These are phyloP conservation scores for Cyanoramphus novaezelandiae DNA, from an alignment of 2,113 vertebrate species.

Conservation along the genomic window DNA sequence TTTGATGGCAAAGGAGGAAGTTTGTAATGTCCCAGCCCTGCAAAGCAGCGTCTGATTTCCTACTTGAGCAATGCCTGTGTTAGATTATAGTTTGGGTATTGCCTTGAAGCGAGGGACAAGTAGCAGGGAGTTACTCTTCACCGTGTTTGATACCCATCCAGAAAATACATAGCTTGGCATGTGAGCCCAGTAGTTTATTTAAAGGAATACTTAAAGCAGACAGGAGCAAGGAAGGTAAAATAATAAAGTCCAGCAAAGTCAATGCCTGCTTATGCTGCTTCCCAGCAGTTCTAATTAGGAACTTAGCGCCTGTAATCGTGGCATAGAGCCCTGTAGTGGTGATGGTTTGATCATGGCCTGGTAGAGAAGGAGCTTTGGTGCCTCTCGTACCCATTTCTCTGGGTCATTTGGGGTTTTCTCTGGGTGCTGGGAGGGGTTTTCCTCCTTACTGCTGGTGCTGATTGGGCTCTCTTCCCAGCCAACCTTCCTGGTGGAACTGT, in stretches of 20 bases:
- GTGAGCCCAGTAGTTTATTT: rapidly evolving
- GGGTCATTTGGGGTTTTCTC: background rate
- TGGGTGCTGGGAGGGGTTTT: background rate
- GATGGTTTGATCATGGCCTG: background rate
- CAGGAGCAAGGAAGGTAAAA: background rate
- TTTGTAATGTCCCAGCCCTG: rapidly evolving
- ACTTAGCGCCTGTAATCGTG: background rate
- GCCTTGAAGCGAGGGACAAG: background rate
- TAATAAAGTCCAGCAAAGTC: background rate
- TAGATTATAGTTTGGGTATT: rapidly evolving
- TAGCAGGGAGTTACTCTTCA: rapidly evolving
- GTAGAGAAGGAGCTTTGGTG: background rate
- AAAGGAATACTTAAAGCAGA: background rate
- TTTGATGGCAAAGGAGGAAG: no score
- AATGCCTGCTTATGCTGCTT: background rate
- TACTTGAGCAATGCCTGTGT: background rate
- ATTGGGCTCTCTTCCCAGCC: constrained; percentile 75
- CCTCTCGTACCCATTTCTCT: rapidly evolving
- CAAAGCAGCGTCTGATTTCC: rapidly evolving
- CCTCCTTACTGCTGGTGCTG: no score
- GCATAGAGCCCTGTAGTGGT: background rate
- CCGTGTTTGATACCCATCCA: rapidly evolving
- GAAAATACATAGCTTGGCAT: rapidly evolving
- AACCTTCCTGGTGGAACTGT: constrained; percentile 96
- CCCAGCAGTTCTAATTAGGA: background rate